Conservation (phyloP, 2,888 invertebrate species). For the Heliconius hortense region DNA sequence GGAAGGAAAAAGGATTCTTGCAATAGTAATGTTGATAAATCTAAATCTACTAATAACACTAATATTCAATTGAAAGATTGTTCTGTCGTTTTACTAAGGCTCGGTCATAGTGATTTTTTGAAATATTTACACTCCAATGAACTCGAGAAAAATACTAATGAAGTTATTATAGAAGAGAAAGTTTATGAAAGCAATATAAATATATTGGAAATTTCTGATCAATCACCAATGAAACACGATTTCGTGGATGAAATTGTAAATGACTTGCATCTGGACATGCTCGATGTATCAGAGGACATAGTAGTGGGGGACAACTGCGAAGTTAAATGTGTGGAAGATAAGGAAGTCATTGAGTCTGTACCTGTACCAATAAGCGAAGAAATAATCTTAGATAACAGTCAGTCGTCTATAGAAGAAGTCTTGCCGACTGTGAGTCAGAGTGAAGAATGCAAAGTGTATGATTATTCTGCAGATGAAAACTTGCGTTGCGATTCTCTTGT, state of each 20-base stretch:
- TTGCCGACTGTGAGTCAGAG: slow-evolving; percentile 43
- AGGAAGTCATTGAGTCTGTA: slow-evolving; percentile 50
- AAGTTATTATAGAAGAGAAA: slow-evolving; percentile 17
- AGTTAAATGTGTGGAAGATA: slow-evolving; percentile 56
- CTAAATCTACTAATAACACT: slow-evolving; percentile 33
- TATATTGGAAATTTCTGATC: slow-evolving; percentile 9
- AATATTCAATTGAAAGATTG: slow-evolving; percentile 59
- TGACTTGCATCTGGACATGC: slow-evolving; percentile 72
- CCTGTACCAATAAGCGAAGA: slow-evolving; percentile 59
- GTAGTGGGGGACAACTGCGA: slow-evolving; percentile 69
- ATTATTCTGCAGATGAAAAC: slow-evolving; percentile 69
- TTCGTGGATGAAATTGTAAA: slow-evolving; percentile 51
- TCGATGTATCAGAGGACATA: slow-evolving; percentile 76
- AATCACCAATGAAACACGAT: slow-evolving; percentile 8
- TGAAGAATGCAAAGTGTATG: slow-evolving; percentile 68
- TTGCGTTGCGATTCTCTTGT: slow-evolving; percentile 62
- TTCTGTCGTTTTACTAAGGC: slow-evolving; percentile 57
- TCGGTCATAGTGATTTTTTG: slow-evolving; percentile 56
- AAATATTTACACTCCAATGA: slow-evolving; percentile 22
- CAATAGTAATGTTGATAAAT: slow-evolving; percentile 45
- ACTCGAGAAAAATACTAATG: not conserved
- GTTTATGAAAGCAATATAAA: slow-evolving; percentile 25
- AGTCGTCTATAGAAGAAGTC: slow-evolving; percentile 58
- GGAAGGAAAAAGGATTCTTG: slow-evolving; percentile 49
- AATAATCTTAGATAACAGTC: slow-evolving; percentile 72